Base-by-base conservation (phyloP, 2,113 vertebrate genomes). In the Motacilla alba region DNA sequence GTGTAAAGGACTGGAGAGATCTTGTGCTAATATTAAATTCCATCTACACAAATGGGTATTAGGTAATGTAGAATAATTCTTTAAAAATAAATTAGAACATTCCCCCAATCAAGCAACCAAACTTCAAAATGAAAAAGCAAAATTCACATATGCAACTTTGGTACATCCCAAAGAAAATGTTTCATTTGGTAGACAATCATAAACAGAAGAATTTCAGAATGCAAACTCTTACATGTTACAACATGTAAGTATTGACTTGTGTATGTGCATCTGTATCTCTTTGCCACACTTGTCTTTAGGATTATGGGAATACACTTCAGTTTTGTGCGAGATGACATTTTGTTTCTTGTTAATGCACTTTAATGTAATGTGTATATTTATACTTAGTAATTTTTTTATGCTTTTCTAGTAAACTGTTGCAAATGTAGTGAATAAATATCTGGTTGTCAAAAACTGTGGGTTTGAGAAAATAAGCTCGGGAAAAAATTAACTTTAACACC, bases 371-470 rank as follows among this genome's bases (percentile, higher is more conserved):
- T 77, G 86, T 94, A 87, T 26, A 68, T 67, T 91, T 62, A 84
- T n/a, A 86, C 37, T 68, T 94, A 83, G n/a, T 35, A 12, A 46
- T 67, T 85, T 96, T 94, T 69, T 17, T 0, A 37, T 85, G 96
- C 84, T 93, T 97, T 97, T 97, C 86, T 96, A 97, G 96, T 78
- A 62, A 96, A 90, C 56, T 76, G 70, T 87, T 94, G 81, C 85
- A 94, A 90, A 92, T 50, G 46, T 94, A 94, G 82, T 24, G 69
- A 97, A 98, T 98, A 98, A 96, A 97, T 96, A 93, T 68, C 50
- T 87, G 55, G 15, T 79, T 94, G 70, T 89, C 70, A 85, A 75
- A 83, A 92, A 43, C 55, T 35, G 60, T 62, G 63, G 49, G 58
- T 82, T 43, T 76, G 69, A 95, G 81, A 83, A 95, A 90, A 79